Base-by-base conservation (phyloP, 1,140 invertebrate genomes). In the Theocolax elegans region DNA sequence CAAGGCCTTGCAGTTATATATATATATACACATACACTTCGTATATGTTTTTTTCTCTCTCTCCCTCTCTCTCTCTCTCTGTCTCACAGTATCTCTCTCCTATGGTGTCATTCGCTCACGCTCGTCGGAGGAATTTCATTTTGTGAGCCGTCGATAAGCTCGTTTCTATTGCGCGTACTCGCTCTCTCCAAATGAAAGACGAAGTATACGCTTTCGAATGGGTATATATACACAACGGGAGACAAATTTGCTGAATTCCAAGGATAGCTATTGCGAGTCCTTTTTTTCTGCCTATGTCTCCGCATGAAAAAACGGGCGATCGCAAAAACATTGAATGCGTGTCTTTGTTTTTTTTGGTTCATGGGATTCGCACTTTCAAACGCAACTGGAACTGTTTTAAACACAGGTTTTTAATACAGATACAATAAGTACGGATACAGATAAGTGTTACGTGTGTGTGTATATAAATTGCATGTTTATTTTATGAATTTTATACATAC, bases 61-160 rank as follows among this genome's bases (percentile, higher is more conserved):
- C 51, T 31, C 13, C 3, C 15, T 7, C 13, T 27, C 51, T 3
- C 15, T 17, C 15, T 13, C 13, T 10, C 49, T 51, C 25, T 29
- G 19, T 56, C 29, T 15, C 31, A n/a, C n/a, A n/a, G n/a, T n/a
- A n/a, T n/a, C n/a, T n/a, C n/a, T n/a, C n/a, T n/a, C 25, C 49
- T 2, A 10, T 49, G 21, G 1, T 31, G 51, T 54, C 48, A 21
- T 27, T n/a, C 27, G 35, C 38, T 53, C 38, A 48, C 46, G n/a
- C 31, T 35, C 13, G 31, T n/a, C 17, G 10, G 54, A 60, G 66
- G 66, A 68, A 68, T 68, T 68, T 68, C 66, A 68, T 68, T 68
- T 67, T 19, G 56, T 44, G 66, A 68, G 35, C 66, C 66, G 56
- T 68, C 66, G 56, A 68, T 68, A 68, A 68, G 66, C 66, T 67